phyloP scores from a whole-genome alignment of 2,113 vertebrate species.

The Mionectes macconnelli region DNA sequence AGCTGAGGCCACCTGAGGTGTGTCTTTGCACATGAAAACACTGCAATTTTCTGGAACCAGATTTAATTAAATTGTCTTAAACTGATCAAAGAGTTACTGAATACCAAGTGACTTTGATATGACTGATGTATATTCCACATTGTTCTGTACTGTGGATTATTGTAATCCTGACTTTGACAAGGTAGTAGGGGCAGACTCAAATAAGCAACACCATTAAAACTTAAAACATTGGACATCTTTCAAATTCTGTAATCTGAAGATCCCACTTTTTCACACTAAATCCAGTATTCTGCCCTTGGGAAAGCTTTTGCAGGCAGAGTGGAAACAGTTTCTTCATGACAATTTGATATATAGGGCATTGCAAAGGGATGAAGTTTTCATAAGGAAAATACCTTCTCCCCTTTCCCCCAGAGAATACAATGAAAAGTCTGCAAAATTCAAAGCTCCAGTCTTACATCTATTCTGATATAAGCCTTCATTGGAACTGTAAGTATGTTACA shows the following conservation, averaged over 20 bases:
- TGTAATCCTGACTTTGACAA: not conserved
- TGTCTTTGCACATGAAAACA: not conserved
- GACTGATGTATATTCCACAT: not conserved
- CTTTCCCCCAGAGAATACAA: not conserved
- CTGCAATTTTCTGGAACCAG: not conserved
- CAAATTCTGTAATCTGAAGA: not conserved
- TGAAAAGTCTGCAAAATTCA: not conserved
- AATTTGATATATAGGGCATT: not conserved
- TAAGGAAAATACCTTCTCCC: not conserved
- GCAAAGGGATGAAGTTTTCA: not conserved
- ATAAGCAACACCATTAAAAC: not conserved
- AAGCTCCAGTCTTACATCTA: not conserved
- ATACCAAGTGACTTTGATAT: not conserved
- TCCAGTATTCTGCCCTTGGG: not conserved
- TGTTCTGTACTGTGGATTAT: not conserved
- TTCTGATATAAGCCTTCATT: not conserved
- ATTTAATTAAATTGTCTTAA: constrained; percentile 1
- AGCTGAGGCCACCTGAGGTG: not conserved
- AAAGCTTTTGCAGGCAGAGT: not conserved
- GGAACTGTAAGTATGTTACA: not conserved
- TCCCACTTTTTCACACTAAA: not conserved
- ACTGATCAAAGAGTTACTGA: constrained; percentile 14
- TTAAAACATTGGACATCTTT: not conserved
- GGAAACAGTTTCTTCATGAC: not conserved
- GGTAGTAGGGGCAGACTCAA: not conserved